Evolutionary conservation across 92 coral and sea anemone species (phyloP), one percentile per base, ranked within the genome.

Genomic region (Pocillopora meandrina): DNA sequence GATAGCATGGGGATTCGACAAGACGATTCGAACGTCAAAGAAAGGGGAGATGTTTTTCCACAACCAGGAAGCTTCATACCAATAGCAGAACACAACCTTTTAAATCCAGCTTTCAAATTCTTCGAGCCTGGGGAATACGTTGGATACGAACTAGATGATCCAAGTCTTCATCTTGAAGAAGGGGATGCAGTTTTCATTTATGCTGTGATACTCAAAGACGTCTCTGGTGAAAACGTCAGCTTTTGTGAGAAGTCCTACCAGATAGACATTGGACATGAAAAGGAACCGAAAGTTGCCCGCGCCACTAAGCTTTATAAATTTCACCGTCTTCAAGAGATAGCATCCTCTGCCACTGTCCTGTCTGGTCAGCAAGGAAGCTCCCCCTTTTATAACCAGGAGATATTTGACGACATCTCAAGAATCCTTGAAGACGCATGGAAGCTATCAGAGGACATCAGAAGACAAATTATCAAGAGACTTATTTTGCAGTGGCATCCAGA

Each of bases 401-500:
- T 42, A 42, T 42, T 42, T 42, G 49, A 1, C 49, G 49, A 42
- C 49, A 86, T 92, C 26, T 84, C 95, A 19, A 75, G 60, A 47
- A 85, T 82, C 0, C 86, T 91, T 63, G 87, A 91, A 62, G 92
- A 89, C 11, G 92, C 95, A 59, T 92, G 98, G 98, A 56, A 61
- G 35, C 87, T 86, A 34, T 85, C 96, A 59, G 92, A 89, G 65
- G 82, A 88, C 20, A 83, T 57, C 60, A 73, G 90, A 78, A 68
- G 21, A 19, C 89, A 88, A 26, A 86, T 91, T 55, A 74, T 92
- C 72, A 90, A 90, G 91, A 92, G 98, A 7, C 73, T 92, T 35
- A 88, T 74, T 81, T 73, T 89, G 19, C 83, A 82, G 12, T 95
- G 98, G 98, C 92, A 90, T 74, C 98, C 98, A n/a, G 90, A 89